A percentile compares a stretch with the other conserved stretches of the same genome.
These are phyloP conservation scores for Montipora capitata DNA, from an alignment of 92 coral and sea anemone genomes.

Conservation along the genomic window DNA sequence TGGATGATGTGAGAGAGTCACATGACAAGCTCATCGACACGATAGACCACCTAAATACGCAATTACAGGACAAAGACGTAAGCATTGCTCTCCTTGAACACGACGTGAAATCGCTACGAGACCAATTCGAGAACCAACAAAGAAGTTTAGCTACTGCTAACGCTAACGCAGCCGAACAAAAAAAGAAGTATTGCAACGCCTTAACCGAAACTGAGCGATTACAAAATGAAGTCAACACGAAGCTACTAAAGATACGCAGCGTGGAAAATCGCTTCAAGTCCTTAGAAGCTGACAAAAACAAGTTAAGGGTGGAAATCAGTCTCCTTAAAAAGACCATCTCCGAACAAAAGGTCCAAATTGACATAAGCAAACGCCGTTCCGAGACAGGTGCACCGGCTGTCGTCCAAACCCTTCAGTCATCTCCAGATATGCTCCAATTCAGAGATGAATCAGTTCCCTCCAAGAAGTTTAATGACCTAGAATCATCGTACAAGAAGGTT, in stretches of 20 bases:
- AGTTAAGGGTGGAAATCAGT: slow-evolving; percentile 75
- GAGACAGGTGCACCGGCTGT: slow-evolving; percentile 82
- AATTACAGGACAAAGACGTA: slow-evolving; percentile 90
- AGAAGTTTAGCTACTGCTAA: slow-evolving; percentile 90
- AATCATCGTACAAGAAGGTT: slow-evolving; percentile 89
- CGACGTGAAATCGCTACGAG: slow-evolving; percentile 83
- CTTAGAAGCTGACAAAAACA: slow-evolving; percentile 82
- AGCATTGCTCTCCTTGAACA: slow-evolving; percentile 89
- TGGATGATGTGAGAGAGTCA: slow-evolving; percentile 85
- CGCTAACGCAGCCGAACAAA: slow-evolving; percentile 89
- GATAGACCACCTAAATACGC: slow-evolving; percentile 79
- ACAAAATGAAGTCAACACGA: slow-evolving; percentile 79
- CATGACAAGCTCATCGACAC: slow-evolving; percentile 86
- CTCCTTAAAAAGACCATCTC: slow-evolving; percentile 85
- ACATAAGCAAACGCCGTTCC: slow-evolving; percentile 77
- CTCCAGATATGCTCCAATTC: slow-evolving; percentile 80
- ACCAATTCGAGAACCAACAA: slow-evolving; percentile 90
- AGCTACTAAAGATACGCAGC: slow-evolving; percentile 84
- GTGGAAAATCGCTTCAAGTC: slow-evolving; percentile 86
- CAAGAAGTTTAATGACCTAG: slow-evolving; percentile 92
- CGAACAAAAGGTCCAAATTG: slow-evolving; percentile 87
- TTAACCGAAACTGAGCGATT: slow-evolving; percentile 82
- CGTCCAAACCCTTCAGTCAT: slow-evolving; percentile 86
- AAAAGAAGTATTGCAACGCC: slow-evolving; percentile 90
- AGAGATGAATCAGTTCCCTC: slow-evolving; percentile 76